Evolutionary conservation across 2,113 vertebrate genomes (phyloP), one percentile per base, ranked within the genome.

Genomic region (Tragelaphus imberbis): DNA sequence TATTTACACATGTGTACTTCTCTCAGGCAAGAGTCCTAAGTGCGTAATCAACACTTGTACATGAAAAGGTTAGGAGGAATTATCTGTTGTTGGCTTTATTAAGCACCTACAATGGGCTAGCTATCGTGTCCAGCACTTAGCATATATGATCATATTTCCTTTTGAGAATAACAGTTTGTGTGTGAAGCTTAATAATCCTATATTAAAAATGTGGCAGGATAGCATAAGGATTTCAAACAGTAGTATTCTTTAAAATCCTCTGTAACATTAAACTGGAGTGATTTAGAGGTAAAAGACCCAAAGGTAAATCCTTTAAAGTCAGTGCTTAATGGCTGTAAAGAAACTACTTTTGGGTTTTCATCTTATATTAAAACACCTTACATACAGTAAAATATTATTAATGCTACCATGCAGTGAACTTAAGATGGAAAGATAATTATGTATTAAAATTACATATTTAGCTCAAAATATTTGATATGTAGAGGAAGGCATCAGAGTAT

Each of bases 401-500:
- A 96, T 25, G 44, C 40, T 19, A 56, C 25, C 28, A 55, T 30
- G 9, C 56, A 97, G 90, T 44, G 58, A 93, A 81, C 14, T 81
- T 96, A 90, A 96, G 27, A 47, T 71, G 19, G 23, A 95, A 53
- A 51, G 49, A 71, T 93, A 94, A 86, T 86, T 94, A 92, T 36
- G 61, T 27, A 61, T 59, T 92, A 81, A 94, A 87, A 51, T 21
- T 81, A 51, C 33, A 53, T 23, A n/a, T 82, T 59, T 92, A 86
- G 15, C 88, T 95, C 61, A 88, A 90, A 92, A 82, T 68, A 27
- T 87, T 92, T 91, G 27, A 47, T 85, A 16, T 14, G 25, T 28
- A 56, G 55, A 93, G 89, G 59, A 23, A 84, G 17, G 25, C 2
- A 2, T 88, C 30, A 47, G 36, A 53, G 33, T 87, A 33, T 21